These are phyloP conservation scores for Drosophila elegans DNA, from an alignment of 1,140 invertebrate genomes.

Conservation along the genomic window DNA sequence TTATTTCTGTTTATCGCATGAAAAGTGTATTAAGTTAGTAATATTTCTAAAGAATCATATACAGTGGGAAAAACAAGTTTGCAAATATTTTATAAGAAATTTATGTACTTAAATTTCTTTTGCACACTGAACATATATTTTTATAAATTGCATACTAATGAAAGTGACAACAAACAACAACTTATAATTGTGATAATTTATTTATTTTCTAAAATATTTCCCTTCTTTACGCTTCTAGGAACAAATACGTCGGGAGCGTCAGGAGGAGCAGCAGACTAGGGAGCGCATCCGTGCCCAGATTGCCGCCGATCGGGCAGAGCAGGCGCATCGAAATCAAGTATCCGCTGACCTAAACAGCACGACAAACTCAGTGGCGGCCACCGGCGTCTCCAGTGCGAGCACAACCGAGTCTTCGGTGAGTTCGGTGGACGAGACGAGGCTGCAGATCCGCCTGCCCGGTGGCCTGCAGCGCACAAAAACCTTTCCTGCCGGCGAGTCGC, in stretches of 20 bases:
- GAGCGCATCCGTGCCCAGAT: conserved; percentile 90
- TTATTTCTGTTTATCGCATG: too few species aligned
- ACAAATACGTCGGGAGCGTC: conserved; percentile 86
- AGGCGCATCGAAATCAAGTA: conserved; percentile 13
- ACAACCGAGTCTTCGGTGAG: conserved; percentile 7
- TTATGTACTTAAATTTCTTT: too few species aligned
- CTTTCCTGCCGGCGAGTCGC: conserved; percentile 78
- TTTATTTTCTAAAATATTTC: background rate
- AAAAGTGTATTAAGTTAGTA: too few species aligned
- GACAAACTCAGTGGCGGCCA: conserved; percentile 83
- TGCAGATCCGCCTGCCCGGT: conserved; percentile 94
- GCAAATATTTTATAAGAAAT: too few species aligned
- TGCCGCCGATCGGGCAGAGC: conserved; percentile 88
- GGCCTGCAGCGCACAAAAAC: conserved; percentile 86
- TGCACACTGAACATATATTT: too few species aligned
- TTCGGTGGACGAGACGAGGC: conserved; percentile 88
- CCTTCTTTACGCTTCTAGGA: conserved; percentile 27
- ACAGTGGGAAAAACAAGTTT: too few species aligned
- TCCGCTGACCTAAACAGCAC: conserved; percentile 8
- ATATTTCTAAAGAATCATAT: too few species aligned
- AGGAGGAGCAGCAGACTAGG: conserved; percentile 87
- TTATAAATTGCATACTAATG: too few species aligned
- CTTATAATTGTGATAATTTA: too few species aligned
- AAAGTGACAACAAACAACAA: too few species aligned
- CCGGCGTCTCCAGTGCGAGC: background rate